phyloP scores from a whole-genome alignment of 2,113 vertebrate species.

The Phrynosoma platyrhinos region DNA sequence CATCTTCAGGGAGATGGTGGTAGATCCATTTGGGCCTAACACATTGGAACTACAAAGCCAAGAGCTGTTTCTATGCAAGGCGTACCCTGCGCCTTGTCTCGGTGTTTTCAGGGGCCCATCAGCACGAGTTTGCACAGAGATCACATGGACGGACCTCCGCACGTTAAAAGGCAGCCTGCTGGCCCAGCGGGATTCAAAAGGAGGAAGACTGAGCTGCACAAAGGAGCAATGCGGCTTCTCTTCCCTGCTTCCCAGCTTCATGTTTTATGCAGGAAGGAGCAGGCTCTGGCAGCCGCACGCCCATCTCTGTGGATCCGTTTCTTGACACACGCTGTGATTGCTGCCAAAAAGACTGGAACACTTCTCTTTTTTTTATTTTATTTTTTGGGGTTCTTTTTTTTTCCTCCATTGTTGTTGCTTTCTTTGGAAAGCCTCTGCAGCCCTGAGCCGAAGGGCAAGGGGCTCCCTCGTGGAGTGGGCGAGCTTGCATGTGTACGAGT shows the following conservation, averaged over 20 bases:
- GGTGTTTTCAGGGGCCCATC: slow-evolving; percentile 65
- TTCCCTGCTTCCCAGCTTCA: slow-evolving; percentile 44
- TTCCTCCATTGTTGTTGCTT: slow-evolving; percentile 56
- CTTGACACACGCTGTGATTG: slow-evolving; percentile 78
- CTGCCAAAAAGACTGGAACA: slow-evolving; percentile 76
- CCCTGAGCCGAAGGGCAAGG: slow-evolving; percentile 23
- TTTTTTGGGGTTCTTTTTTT: not conserved
- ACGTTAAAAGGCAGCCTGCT: slow-evolving; percentile 52
- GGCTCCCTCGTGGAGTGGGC: slow-evolving; percentile 47
- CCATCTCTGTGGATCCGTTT: slow-evolving; percentile 41
- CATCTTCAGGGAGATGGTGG: slow-evolving; percentile 70
- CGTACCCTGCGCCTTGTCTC: slow-evolving; percentile 61
- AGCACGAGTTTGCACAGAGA: slow-evolving; percentile 83
- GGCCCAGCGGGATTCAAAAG: slow-evolving; percentile 44
- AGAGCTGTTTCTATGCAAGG: slow-evolving; percentile 66
- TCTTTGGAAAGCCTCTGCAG: slow-evolving; percentile 27
- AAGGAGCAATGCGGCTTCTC: slow-evolving; percentile 32
- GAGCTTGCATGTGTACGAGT: slow-evolving; percentile 63
- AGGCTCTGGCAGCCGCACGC: slow-evolving; percentile 40
- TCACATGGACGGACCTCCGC: slow-evolving; percentile 58
- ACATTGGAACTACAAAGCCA: slow-evolving; percentile 66
- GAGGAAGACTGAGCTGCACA: slow-evolving; percentile 41
- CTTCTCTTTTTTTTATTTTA: slow-evolving; percentile 54
- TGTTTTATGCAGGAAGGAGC: slow-evolving; percentile 75
- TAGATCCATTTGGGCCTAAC: slow-evolving; percentile 70